phyloP scores from a whole-genome alignment of 2,888 invertebrate genomes.

The Dione juno region DNA sequence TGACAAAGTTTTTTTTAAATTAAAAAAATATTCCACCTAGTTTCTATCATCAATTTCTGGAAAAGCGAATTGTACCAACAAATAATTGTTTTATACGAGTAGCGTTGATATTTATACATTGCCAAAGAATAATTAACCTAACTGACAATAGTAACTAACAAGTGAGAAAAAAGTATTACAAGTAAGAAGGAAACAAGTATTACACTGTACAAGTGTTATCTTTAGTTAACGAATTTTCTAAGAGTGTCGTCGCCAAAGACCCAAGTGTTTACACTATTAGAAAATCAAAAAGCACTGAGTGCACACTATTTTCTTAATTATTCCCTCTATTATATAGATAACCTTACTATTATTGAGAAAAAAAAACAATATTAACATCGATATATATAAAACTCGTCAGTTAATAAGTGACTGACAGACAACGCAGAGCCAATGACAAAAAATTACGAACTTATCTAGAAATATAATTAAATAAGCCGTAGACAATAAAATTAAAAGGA shows the following conservation, averaged over 20 bases:
- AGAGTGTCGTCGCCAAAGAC: constrained; percentile 27
- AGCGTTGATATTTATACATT: no score
- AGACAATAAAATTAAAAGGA: background rate
- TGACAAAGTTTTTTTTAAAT: background rate
- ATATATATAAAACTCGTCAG: no score
- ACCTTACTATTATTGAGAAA: no score
- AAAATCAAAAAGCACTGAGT: constrained; percentile 26
- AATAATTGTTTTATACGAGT: no score
- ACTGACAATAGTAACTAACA: no score
- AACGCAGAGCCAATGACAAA: no score
- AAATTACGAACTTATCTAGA: background rate
- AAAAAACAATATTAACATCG: no score
- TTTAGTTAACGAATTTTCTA: constrained; percentile 30
- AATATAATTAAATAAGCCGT: background rate
- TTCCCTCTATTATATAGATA: background rate
- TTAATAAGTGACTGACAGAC: no score
- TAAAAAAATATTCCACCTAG: background rate
- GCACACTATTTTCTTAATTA: background rate
- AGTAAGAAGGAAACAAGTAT: constrained; percentile 2
- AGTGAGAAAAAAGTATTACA: no score
- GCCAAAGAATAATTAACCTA: no score
- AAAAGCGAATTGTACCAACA: background rate
- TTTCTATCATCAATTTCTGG: background rate
- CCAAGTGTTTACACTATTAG: constrained; percentile 31
- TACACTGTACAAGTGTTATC: constrained; percentile 15